Base-by-base conservation (phyloP, 2,113 vertebrate species). In the Eretmochelys imbricata region DNA sequence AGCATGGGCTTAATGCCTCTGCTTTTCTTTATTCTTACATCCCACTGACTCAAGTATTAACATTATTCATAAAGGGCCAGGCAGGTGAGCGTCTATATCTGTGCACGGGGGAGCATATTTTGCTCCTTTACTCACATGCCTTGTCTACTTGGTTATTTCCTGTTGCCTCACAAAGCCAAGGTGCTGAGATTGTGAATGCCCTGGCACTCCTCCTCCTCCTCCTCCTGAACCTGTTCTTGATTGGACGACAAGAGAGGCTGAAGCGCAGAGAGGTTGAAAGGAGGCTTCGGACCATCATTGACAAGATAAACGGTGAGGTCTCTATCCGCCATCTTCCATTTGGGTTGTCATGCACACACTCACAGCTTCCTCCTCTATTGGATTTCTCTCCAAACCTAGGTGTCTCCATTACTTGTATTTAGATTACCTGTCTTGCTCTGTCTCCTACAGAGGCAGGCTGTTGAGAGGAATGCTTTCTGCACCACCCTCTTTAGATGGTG, bases 151-250 rank as follows among this genome's bases (percentile, higher is more conserved):
- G 69, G 82, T 87, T 72, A 78, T 93, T 80, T 29, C 94, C 80
- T 84, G 96, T 89, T 93, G 76, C 89, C 94, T 79, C 94, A 81
- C 27, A 85, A 98, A 99, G 99, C 96, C 98, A 98, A 84, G 99
- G 99, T 46, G 98, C 99, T 48, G 99, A 99, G 98, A 97, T 99
- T 96, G 98, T 99, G 88, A 99, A 99, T 5, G 99, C 99, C 8
- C 96, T 97, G 1, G 99, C 99, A 0, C 98, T 99, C 35, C 98
- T 99, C 72, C 97, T 99, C 80, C 97, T 99, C 91, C 98, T 99
- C 75, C 87, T 99, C 48, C 97, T 99, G 83, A 99, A 99, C 97
- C 98, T 99, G 87, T 86, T 99, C 96, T 98, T 99, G 95, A 99
- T 99, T 0, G 98, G 99, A 57, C 98, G 99, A 80, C 99, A 99